Base-by-base conservation (phyloP, 2,113 vertebrate species). In the Gopherus flavomarginatus region DNA sequence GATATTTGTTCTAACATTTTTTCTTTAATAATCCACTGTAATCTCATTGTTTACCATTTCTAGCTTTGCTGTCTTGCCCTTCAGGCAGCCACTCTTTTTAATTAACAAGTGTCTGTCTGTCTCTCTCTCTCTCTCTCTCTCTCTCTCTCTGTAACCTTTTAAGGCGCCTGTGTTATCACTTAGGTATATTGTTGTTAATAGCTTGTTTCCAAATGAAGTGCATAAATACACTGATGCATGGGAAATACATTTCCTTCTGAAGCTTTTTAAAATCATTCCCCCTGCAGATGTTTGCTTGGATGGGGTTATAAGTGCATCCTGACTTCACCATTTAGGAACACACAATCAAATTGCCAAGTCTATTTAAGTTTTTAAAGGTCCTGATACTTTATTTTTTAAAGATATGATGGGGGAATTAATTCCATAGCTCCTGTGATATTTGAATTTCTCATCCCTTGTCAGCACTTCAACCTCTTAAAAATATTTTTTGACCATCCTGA, bases 371-470 rank as follows among this genome's bases (percentile, higher is more conserved):
- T 72, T 92, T 49, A 77, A 50, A 13, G 19, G 53, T 89, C 87
- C 81, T 35, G 44, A 42, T 78, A 87, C 62, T 54, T 21, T 54
- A 27, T 72, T 14, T 57, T 17, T 92, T 86, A 85, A 89, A 92
- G 14, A 88, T 6, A 11, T 57, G 80, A 56, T 78, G 56, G 24
- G 16, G 56, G 12, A 89, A 87, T 81, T 72, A 86, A 83, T 87
- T 92, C 53, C 65, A 83, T 81, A 81, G 11, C 27, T 95, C 81
- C 72, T 42, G 21, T 53, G 35, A n/a, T 69, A 69, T 88, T 86
- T 89, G 72, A 57, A 52, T 92, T 95, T 92, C 44, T n/a, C 79
- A 24, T 75, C 93, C 50, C 35, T 80, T 93, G 21, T 91, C 77
- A 95, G 57, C 53, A 49, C 65, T 97, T 91, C 29, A 47, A 29